Conservation (phyloP, 2,888 invertebrate genomes). For the Leistus spinibarbis region DNA sequence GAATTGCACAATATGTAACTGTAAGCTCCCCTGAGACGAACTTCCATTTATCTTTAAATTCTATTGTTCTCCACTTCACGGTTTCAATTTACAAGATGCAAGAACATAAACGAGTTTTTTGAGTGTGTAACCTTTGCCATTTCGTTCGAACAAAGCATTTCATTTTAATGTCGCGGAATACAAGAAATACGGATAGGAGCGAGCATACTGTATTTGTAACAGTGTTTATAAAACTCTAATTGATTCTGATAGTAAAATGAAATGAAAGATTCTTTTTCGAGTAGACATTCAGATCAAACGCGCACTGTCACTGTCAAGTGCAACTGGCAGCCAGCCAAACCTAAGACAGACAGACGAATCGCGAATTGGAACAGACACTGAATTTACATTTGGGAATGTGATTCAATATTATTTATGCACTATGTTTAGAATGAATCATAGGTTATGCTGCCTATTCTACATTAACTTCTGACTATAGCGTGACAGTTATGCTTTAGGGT, state of each 20-base stretch:
- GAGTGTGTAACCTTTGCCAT: not conserved
- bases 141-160: not conserved
- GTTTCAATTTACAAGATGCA: not conserved
- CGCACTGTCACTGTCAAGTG: slow-evolving; percentile 17
- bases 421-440: not conserved
- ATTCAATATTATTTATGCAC: not conserved
- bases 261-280: not conserved
- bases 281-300: slow-evolving; percentile 3
- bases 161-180: too few species aligned
- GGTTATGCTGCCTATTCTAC: not conserved
- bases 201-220: not conserved
- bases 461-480: not conserved
- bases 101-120: not conserved
- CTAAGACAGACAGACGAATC: not conserved
- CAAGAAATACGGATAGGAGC: too few species aligned
- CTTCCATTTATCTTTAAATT: not conserved
- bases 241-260: not conserved
- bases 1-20: not conserved
- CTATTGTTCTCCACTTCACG: not conserved
- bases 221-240: not conserved
- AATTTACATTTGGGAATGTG: not conserved
- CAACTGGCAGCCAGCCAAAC: slow-evolving; percentile 5
- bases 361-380: not conserved
- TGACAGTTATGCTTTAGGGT: too few species aligned
- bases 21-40: not conserved